Evolutionary conservation across 2,113 vertebrate genomes (phyloP).

Genomic region (Onychostoma macrolepis): DNA sequence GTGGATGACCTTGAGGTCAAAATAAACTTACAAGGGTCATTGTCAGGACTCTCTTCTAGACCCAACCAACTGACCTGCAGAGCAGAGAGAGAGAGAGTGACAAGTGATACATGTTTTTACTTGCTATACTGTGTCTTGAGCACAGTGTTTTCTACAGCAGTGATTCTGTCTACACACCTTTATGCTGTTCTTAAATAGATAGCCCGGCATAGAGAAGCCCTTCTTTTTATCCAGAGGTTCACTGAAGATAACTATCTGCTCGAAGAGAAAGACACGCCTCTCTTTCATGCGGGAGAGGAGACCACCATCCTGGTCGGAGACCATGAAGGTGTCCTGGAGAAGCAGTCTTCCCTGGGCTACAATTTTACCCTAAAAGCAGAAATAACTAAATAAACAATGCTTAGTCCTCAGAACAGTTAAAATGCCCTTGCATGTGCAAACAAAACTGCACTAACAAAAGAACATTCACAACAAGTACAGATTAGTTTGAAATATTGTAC

Average conservation of each 20-base stretch:
- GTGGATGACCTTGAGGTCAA: constrained; percentile 91
- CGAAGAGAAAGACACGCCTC: constrained; percentile 95
- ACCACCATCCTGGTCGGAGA: constrained; percentile 90
- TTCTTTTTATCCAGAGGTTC: constrained; percentile 98
- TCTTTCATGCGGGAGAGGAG: constrained; percentile 94
- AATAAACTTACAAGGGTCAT: constrained; percentile 93
- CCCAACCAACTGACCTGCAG: constrained; percentile 94
- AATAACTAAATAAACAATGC: background rate
- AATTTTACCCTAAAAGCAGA: constrained; percentile 89
- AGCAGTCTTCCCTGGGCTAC: constrained; percentile 96
- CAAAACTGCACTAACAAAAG: background rate
- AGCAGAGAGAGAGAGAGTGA: background rate
- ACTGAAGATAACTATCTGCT: constrained; percentile 98
- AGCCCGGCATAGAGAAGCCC: constrained; percentile 94
- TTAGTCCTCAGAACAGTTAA: background rate
- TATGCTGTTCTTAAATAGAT: constrained; percentile 97
- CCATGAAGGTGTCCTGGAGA: constrained; percentile 95
- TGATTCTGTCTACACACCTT: constrained; percentile 77
- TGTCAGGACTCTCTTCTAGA: constrained; percentile 92
- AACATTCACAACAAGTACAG: background rate
- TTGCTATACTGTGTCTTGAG: background rate
- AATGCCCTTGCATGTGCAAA: background rate
- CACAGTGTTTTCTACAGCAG: background rate
- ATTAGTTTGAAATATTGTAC: background rate
- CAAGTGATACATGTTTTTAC: background rate